Percentiles rank a stretch among this genome's conserved stretches.
Conservation (phyloP, 2,888 invertebrate genomes). For the Creontiades dilutus region DNA sequence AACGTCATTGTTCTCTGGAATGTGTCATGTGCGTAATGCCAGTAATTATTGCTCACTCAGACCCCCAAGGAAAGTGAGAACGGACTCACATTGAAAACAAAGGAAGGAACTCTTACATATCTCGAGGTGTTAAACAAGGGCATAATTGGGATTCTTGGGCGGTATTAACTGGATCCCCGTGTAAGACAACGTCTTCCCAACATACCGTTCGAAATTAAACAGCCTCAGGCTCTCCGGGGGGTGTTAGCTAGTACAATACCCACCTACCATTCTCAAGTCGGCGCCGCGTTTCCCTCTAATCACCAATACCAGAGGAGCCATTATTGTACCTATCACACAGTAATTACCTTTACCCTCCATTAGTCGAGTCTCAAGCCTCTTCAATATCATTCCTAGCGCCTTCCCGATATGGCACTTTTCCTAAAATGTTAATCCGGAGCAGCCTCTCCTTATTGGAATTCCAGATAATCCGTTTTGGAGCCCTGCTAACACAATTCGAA, state of each 20-base stretch:
- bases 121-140: slow-evolving; percentile 57
- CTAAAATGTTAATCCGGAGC: slow-evolving; percentile 5
- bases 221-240: not conserved
- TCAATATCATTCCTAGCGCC: slow-evolving; percentile 52
- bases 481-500: too few species aligned
- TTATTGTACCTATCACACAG: slow-evolving; percentile 62
- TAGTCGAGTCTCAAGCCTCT: slow-evolving; percentile 37
- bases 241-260: slow-evolving; percentile 49
- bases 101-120: slow-evolving; percentile 60
- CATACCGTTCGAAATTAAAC: slow-evolving; percentile 65
- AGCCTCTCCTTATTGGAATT: slow-evolving; percentile 14
- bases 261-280: slow-evolving; percentile 31
- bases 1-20: too few species aligned
- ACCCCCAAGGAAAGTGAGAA: not conserved
- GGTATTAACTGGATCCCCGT: slow-evolving; percentile 63
- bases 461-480: not conserved
- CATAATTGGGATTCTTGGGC: slow-evolving; percentile 64
- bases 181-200: slow-evolving; percentile 58
- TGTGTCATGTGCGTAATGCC: too few species aligned
- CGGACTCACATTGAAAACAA: not conserved
- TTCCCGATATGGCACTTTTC: not conserved
- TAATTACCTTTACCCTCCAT: slow-evolving; percentile 58
- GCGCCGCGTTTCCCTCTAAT: slow-evolving; percentile 41
- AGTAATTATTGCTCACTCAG: not conserved
- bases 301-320: slow-evolving; percentile 56